Percentiles rank a stretch among this genome's conserved stretches.
These are phyloP conservation scores for Gymnarchus niloticus DNA, from an alignment of 2,113 vertebrate species.

Conservation along the genomic window DNA sequence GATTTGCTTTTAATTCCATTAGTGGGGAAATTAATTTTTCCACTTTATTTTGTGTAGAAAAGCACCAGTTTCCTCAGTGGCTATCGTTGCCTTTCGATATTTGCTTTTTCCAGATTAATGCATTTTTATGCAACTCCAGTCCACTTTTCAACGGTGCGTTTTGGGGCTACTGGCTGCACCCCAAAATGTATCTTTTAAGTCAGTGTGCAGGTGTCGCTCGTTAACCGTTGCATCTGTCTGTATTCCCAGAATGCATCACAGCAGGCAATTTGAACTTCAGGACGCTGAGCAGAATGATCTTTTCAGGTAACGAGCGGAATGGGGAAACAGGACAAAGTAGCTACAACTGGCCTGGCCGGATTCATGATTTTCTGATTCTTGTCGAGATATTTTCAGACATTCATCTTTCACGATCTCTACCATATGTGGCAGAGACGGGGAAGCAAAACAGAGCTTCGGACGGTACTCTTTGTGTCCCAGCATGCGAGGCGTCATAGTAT, in stretches of 20 bases:
- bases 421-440: neutral
- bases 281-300: neutral
- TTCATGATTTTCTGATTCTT: neutral
- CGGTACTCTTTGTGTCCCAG: neutral
- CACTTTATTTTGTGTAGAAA: neutral
- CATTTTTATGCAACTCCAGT: neutral
- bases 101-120: neutral
- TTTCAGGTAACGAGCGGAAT: no score
- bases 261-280: neutral
- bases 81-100: neutral
- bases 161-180: neutral
- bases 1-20: conserved; percentile 6
- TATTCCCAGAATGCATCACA: neutral
- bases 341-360: neutral
- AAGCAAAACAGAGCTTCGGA: neutral
- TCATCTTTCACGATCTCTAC: neutral
- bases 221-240: neutral
- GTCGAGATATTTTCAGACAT: neutral
- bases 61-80: neutral
- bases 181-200: neutral
- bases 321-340: no score
- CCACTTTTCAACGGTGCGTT: neutral
- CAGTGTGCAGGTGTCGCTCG: neutral
- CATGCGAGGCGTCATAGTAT: neutral
- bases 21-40: conserved; percentile 4